These are phyloP conservation scores for Phoxinus phoxinus DNA, from an alignment of 2,113 vertebrate species.

Conservation along the genomic window DNA sequence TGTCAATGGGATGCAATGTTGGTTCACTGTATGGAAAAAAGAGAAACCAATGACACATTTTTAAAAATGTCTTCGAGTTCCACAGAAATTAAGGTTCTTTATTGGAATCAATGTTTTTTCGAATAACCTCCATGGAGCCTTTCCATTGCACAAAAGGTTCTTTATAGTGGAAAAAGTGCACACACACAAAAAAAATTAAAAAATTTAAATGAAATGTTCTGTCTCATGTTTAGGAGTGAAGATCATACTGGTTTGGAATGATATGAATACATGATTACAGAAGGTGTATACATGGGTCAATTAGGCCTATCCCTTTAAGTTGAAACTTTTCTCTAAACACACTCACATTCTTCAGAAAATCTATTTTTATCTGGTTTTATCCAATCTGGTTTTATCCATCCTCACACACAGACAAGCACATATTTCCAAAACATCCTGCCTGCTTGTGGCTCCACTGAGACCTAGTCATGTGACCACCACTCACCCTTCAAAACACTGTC, in stretches of 20 bases:
- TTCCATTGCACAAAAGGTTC: background rate
- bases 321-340: background rate
- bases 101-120: background rate
- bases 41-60: too few species aligned
- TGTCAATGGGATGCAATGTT: too few species aligned
- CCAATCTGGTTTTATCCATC: background rate
- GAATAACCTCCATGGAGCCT: background rate
- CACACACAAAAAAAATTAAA: too few species aligned
- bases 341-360: background rate
- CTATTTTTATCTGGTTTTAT: background rate
- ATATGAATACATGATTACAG: background rate
- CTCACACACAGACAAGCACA: conserved; percentile 2
- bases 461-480: background rate
- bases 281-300: background rate
- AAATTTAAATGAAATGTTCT: too few species aligned
- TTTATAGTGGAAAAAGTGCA: background rate
- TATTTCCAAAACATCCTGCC: background rate
- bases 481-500: background rate
- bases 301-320: background rate
- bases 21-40: too few species aligned
- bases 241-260: background rate
- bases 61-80: background rate
- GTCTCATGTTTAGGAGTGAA: background rate
- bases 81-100: background rate
- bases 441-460: background rate